phyloP scores from a whole-genome alignment of 2,888 invertebrate species.

The Apodemia zela region DNA sequence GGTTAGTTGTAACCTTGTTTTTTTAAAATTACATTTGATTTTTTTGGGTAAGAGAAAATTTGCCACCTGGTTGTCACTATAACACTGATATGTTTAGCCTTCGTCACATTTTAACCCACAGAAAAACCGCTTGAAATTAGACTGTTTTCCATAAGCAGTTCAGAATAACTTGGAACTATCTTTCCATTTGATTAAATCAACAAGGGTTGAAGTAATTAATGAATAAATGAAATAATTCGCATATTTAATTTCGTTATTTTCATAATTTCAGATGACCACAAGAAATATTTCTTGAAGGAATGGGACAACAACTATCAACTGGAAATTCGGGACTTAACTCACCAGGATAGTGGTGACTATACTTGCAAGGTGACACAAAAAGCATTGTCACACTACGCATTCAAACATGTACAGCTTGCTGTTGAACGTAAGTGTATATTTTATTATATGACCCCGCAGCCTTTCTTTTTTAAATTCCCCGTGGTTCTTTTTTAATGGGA shows the following conservation, averaged over 20 bases:
- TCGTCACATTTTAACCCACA: no score
- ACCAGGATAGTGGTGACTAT: slow-evolving; percentile 60
- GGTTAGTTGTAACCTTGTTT: no score
- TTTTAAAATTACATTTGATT: no score
- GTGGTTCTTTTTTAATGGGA: no score
- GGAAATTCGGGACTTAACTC: slow-evolving; percentile 59
- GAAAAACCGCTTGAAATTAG: no score
- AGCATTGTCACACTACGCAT: slow-evolving; percentile 56
- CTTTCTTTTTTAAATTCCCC: no score
- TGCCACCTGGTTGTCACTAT: no score
- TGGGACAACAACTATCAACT: slow-evolving; percentile 46
- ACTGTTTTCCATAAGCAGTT: no score
- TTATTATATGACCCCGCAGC: neutral
- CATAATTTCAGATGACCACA: slow-evolving; percentile 41
- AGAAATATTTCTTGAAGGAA: slow-evolving; percentile 49
- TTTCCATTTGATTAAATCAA: slow-evolving; percentile 8
- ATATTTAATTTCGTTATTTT: neutral
- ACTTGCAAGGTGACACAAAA: slow-evolving; percentile 67
- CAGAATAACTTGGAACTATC: no score
- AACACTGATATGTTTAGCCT: no score
- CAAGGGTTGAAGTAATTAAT: neutral
- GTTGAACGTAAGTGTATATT: slow-evolving; percentile 58
- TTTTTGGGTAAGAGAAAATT: no score
- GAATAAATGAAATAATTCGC: neutral
- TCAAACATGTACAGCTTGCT: slow-evolving; percentile 53